Base-by-base conservation (phyloP, 2,113 vertebrate genomes). In the Phyllopteryx taeniolatus region DNA sequence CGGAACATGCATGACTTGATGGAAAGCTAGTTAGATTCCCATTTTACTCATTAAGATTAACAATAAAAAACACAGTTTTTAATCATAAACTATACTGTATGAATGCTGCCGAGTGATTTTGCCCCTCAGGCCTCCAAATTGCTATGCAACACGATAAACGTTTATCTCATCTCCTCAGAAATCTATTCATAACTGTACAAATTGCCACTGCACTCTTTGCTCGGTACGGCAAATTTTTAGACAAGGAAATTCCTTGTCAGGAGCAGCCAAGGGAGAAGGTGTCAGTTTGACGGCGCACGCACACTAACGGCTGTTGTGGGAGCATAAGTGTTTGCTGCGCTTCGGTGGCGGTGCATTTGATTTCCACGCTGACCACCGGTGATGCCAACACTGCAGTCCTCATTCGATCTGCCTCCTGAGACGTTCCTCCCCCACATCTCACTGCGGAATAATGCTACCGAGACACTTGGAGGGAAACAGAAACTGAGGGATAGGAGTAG, bases 231-330 rank as follows among this genome's bases (percentile, higher is more conserved):
- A 60, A 89, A 90, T 91, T 86, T 86, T 83, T 78, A 76, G 79
- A 89, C 42, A 77, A 87, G 87, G 84, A 90, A 87, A 85, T 81
- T 87, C 83, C 86, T 89, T 91, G 89, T 91, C 89, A 89, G 88
- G 86, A 85, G 86, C 88, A 91, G 89, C 89, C 90, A 84, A 86
- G 89, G 90, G 89, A 90, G 83, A 84, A 91, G 79, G 85, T 89
- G 89, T 91, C 87, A 88, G 83, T 89, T 85, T 88, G 88, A 91
- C 85, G 76, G 73, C 79, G 67, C 75, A 27, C 70, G 78, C 79
- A 83, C 86, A 83, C 84, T 89, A 91, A 91, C 87, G 84, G 88
- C 87, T 90, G 87, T 65, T 46, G 82, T 69, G 15, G 83, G 80
- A 90, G 86, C 90, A 91, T 74, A 91, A 89, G 90, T 67, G 84